phyloP scores from a whole-genome alignment of 2,797 vertebrate species.

The Enteromius mattozi region DNA sequence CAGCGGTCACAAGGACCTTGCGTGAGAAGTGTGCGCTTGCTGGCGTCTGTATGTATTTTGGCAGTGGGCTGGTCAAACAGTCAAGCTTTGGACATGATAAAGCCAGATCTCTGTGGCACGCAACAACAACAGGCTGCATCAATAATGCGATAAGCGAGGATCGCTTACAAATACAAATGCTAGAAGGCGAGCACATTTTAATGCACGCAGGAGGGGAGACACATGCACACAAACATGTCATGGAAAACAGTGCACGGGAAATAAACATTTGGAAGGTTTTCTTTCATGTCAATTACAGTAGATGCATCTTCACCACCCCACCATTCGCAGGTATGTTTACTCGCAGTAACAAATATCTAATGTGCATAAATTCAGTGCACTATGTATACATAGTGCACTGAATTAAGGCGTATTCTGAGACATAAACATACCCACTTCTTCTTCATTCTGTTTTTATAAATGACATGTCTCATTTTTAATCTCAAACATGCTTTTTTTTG shows the following conservation, averaged over 20 bases:
- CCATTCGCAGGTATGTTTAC: not conserved
- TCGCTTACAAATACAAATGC: slow-evolving; percentile 4
- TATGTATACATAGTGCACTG: too few relatives aligned
- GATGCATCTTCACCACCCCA: not conserved
- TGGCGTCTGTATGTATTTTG: slow-evolving; percentile 27
- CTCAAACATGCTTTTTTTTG: not conserved
- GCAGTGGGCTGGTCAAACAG: slow-evolving; percentile 30
- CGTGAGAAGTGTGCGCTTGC: not conserved
- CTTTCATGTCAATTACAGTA: not conserved
- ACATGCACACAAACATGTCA: slow-evolving; percentile 13
- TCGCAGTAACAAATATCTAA: not conserved
- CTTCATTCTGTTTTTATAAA: not conserved
- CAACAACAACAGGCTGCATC: not conserved
- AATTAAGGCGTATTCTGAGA: not conserved
- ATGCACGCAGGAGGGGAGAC: slow-evolving; percentile 22
- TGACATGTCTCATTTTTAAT: not conserved
- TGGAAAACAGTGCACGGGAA: not conserved
- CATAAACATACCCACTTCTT: not conserved
- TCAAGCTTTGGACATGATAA: slow-evolving; percentile 24
- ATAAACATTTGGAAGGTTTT: not conserved
- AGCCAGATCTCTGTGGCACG: not conserved
- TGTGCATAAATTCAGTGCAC: not conserved
- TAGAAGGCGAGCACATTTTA: not conserved
- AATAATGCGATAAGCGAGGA: not conserved
- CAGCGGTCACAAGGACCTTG: slow-evolving; percentile 14